phyloP scores from a whole-genome alignment of 2,888 invertebrate species.

The Euzetes globulus region DNA sequence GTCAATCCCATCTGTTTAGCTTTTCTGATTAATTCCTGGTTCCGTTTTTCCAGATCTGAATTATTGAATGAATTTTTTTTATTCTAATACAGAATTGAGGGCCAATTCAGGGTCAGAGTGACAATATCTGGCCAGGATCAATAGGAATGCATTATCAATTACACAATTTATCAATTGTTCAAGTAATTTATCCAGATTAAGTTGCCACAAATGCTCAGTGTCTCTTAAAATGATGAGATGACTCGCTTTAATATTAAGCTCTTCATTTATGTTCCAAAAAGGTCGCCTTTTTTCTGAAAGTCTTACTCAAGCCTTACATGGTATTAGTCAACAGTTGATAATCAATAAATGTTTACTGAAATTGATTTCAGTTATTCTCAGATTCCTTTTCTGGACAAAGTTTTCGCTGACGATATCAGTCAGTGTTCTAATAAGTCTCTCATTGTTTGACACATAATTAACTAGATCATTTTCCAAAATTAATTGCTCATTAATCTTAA shows the following conservation, averaged over 20 bases:
- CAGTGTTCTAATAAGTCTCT: conserved; percentile 45
- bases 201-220: background rate
- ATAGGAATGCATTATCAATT: conserved; percentile 61
- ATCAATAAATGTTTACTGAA: too few relatives aligned
- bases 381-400: conserved; percentile 58
- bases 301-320: too few relatives aligned
- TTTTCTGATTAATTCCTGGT: background rate
- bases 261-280: too few relatives aligned
- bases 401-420: conserved; percentile 74
- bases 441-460: conserved; percentile 39
- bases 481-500: too few relatives aligned
- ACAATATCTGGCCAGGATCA: conserved; percentile 47
- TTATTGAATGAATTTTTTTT: background rate
- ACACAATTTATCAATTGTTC: conserved; percentile 52
- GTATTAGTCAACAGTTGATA: too few relatives aligned
- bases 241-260: too few relatives aligned
- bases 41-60: background rate
- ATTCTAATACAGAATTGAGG: background rate
- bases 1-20: conserved; percentile 30
- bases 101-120: background rate
- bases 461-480: too few relatives aligned
- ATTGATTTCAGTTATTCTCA: conserved; percentile 67
- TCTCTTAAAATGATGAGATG: conserved; percentile 44
- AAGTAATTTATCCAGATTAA: conserved; percentile 36
- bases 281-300: too few relatives aligned